phyloP scores from a whole-genome alignment of 2,888 invertebrate species.

The Bibio marci region DNA sequence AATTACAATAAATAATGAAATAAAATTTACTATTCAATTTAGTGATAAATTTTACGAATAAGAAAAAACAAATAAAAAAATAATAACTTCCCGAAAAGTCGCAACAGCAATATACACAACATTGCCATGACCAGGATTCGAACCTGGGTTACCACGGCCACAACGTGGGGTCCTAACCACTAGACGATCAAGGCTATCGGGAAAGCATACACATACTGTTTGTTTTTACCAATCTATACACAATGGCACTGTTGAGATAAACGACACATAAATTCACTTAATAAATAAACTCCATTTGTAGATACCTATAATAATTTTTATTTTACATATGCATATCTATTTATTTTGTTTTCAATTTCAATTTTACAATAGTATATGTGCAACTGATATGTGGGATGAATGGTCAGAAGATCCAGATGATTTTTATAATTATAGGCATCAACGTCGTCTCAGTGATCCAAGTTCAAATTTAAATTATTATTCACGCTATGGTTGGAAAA shows the following conservation, averaged over 20 bases:
- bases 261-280: too few relatives aligned
- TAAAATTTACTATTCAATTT: too few relatives aligned
- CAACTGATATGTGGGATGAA: conserved; percentile 81
- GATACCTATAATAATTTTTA: background rate
- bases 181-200: conserved; percentile 8
- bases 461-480: conserved; percentile 78
- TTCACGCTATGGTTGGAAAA: conserved; percentile 66
- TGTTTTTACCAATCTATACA: too few relatives aligned
- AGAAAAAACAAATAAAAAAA: too few relatives aligned
- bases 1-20: too few relatives aligned
- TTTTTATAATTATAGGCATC: conserved; percentile 63
- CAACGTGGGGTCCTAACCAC: conserved; percentile 8
- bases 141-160: conserved; percentile 8
- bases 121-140: conserved; percentile 7
- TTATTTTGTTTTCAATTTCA: conserved; percentile 4
- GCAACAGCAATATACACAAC: too few relatives aligned
- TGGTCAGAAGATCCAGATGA: conserved; percentile 81
- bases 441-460: conserved; percentile 72
- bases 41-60: too few relatives aligned
- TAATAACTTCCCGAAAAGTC: too few relatives aligned
- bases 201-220: too few relatives aligned
- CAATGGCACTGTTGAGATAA: too few relatives aligned
- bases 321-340: background rate
- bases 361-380: conserved; percentile 48
- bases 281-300: background rate